Evolutionary conservation across 2,888 invertebrate genomes (phyloP), one percentile per base, ranked within the genome.

Genomic region (Prosopocoilus inquinatus): DNA sequence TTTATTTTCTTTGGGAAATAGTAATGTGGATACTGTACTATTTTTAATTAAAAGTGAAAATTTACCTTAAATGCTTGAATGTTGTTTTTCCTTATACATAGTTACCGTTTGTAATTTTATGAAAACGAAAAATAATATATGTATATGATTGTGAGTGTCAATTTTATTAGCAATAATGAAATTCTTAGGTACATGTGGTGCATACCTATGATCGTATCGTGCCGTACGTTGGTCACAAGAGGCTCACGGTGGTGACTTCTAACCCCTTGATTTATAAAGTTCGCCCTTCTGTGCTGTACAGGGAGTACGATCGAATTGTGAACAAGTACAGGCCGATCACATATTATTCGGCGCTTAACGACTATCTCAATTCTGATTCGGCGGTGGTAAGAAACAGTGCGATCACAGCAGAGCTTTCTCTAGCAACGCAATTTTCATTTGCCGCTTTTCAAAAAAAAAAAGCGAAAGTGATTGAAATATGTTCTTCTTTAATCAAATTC

Each of bases 291-390:
- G 82, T 87, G 59, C 79, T 89, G 69, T 81, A 85, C 68, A 82
- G 83, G 60, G 87, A 87, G 73, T 82, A 84, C 69, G 86, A 87
- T 75, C 82, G 87, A 73, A 88, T 89, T 75, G 81, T 83, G 66
- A 81, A 85, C 75, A 83, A 84, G 74, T 78, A 81, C 61, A 82
- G 88, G 61, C 84, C 88, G 33, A 78, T 79, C 70, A 70, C 79
- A 49, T 82, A 84, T 59, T 80, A 84, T 67, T 85, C 86, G 58
- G 84, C 89, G 67, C 81, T 87, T 64, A 89, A 89, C 67, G 86
- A 88, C 73, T 92, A 86, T 80, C 87, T 88, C 78, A 88, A 88
- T 79, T 89, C 91, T 65, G 87, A 85, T 72, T 80, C 85, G 67
- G 84, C 85, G 68, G 85, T 85, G 84, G 90, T 90, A 80, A 81